phyloP scores from a whole-genome alignment of 1,140 invertebrate species.

The Drosophila novamexicana region DNA sequence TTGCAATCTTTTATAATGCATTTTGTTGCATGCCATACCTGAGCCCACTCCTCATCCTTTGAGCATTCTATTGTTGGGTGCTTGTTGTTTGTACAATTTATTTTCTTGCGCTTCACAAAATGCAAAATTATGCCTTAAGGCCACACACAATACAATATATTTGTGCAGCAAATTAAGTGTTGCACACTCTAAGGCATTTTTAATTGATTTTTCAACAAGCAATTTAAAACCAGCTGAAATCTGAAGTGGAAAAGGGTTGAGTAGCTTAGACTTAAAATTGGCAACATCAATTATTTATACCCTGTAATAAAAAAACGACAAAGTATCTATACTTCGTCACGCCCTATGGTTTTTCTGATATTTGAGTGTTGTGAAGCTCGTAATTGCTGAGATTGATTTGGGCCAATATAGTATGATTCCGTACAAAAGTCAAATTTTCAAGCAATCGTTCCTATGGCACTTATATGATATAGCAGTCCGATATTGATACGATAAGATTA shows the following conservation, averaged over 20 bases:
- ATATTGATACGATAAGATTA: too few species aligned
- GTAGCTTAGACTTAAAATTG: background rate
- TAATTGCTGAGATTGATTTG: too few species aligned
- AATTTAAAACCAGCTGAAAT: constrained; percentile 18
- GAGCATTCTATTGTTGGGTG: constrained; percentile 3
- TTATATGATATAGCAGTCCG: too few species aligned
- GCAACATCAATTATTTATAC: too few species aligned
- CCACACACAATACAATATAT: constrained; percentile 18
- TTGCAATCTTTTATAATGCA: constrained; percentile 37
- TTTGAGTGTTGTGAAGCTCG: too few species aligned
- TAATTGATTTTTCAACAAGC: constrained; percentile 37
- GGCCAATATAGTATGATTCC: too few species aligned
- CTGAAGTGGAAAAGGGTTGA: background rate
- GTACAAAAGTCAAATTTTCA: too few species aligned
- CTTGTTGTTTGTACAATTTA: constrained; percentile 41
- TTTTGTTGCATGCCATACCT: constrained; percentile 2
- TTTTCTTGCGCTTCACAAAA: constrained; percentile 37
- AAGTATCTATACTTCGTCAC: too few species aligned
- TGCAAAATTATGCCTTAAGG: constrained; percentile 29
- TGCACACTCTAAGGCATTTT: constrained; percentile 27
- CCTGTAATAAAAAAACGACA: too few species aligned
- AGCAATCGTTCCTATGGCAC: too few species aligned
- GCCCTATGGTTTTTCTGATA: too few species aligned
- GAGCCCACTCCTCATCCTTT: background rate
- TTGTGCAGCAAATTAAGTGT: constrained; percentile 28